Conservation (phyloP, 2,797 vertebrate genomes). For the Danio kyathit region DNA sequence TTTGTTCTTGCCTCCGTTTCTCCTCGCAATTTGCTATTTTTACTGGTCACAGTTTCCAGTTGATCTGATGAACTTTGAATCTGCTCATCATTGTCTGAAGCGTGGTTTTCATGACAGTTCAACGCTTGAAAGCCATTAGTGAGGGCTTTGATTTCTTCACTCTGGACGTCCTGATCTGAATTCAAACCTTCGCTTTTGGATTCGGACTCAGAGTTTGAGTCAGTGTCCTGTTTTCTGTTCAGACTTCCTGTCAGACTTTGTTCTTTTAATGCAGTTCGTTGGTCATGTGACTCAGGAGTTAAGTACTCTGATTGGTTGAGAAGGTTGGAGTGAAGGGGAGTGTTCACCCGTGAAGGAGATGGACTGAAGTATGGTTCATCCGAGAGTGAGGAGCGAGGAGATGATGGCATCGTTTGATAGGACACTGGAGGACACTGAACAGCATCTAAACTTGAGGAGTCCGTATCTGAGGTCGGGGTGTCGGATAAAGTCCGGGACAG, state of each 20-base stretch:
- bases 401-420: slow-evolving; percentile 58
- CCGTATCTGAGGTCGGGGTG: slow-evolving; percentile 67
- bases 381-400: slow-evolving; percentile 60
- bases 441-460: slow-evolving; percentile 53
- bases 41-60: neutral
- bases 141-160: neutral
- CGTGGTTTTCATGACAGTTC: neutral
- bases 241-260: slow-evolving; percentile 22
- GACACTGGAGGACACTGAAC: slow-evolving; percentile 43
- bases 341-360: slow-evolving; percentile 31
- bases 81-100: neutral
- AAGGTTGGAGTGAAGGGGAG: slow-evolving; percentile 11
- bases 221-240: slow-evolving; percentile 4
- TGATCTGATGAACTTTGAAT: neutral
- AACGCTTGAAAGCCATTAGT: slow-evolving; percentile 11
- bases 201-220: neutral
- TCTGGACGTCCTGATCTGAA: slow-evolving; percentile 21
- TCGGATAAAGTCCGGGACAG: slow-evolving; percentile 81
- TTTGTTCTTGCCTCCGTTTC: neutral
- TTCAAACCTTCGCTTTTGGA: slow-evolving; percentile 2
- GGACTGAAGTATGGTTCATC: slow-evolving; percentile 63
- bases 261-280: slow-evolving; percentile 55
- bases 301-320: slow-evolving; percentile 47
- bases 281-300: slow-evolving; percentile 32
- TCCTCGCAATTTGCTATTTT: neutral